Evolutionary conservation across 1,140 invertebrate genomes (phyloP), one percentile per base, ranked within the genome.

Genomic region (Drosophila equinoxialis): DNA sequence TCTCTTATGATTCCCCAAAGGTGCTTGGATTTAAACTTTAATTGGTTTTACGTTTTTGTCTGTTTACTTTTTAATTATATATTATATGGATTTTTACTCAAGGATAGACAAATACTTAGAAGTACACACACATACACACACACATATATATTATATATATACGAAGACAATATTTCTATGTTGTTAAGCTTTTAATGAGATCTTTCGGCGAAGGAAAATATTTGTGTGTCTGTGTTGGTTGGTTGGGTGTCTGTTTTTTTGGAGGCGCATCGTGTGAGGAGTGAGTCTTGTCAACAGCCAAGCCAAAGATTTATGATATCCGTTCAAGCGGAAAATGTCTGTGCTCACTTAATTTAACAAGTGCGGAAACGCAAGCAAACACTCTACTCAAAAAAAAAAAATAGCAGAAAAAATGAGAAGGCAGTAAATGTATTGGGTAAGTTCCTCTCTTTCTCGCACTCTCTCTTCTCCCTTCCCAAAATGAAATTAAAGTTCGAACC

Each of bases 241-340:
- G 17, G 17, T 23, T 23, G 7, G 45, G 45, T 30, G 30, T 30
- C 30, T 30, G 30, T 30, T 39, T 13, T 39, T 39, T 13, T 39
- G 37, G 37, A 3, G 2, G 8, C 1, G 35, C 5, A 1, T 13
- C 3, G 6, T 1, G 30, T 23, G 45, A 20, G 6, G 2, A 51
- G 17, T 30, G 30, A 51, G 37, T 62, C 35, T 45, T 62, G 60
- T 45, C 60, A 62, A 62, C 59, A 66, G 54, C 14, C 45, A 41
- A 55, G 48, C 71, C 35, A 68, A 69, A 81, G 82, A 81, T 86
- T 87, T 82, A 81, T 69, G 71, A 57, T 67, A 82, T 60, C 68
- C 64, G 59, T 72, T 85, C 67, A 71, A 51, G 68, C 71, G 75
- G 62, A 71, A 86, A 85, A 85, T 85, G 70, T 78, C 71, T 78